A percentile compares a stretch with the other conserved stretches of the same genome.
These are phyloP conservation scores for Drosophila mercatorum DNA, from an alignment of 2,888 invertebrate species.

Conservation along the genomic window DNA sequence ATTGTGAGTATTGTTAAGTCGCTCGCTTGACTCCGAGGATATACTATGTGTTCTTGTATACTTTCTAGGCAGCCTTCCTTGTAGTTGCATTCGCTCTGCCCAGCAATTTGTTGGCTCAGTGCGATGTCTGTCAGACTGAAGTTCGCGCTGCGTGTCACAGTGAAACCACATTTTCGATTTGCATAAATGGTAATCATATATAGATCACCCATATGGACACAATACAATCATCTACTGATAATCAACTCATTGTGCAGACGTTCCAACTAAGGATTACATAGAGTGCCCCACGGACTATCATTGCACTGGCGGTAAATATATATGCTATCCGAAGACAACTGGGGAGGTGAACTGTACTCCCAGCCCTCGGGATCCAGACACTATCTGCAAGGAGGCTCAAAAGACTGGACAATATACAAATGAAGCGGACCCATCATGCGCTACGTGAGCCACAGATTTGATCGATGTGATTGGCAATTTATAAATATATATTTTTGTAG, in stretches of 20 bases:
- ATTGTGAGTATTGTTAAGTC: slow-evolving; percentile 10
- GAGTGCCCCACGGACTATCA: slow-evolving; percentile 34
- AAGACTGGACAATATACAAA: neutral
- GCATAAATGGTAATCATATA: slow-evolving; percentile 33
- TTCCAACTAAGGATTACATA: slow-evolving; percentile 31
- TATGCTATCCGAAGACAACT: slow-evolving; percentile 33
- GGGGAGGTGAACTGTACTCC: slow-evolving; percentile 11
- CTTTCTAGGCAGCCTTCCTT: slow-evolving; percentile 7
- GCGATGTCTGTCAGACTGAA: slow-evolving; percentile 34
- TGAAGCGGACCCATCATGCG: slow-evolving; percentile 26
- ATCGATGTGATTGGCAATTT: neutral
- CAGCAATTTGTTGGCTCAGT: slow-evolving; percentile 17
- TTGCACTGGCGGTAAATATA: slow-evolving; percentile 38
- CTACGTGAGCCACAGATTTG: slow-evolving; percentile 18
- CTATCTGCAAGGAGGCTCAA: slow-evolving; percentile 19
- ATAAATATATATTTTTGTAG: slow-evolving; percentile 5
- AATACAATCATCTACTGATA: neutral
- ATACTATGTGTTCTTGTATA: neutral
- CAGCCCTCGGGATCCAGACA: slow-evolving; percentile 13
- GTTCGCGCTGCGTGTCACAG: slow-evolving; percentile 41
- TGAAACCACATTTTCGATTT: slow-evolving; percentile 47
- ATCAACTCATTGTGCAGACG: slow-evolving; percentile 15
- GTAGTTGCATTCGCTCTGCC: slow-evolving; percentile 16
- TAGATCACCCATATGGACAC: neutral
- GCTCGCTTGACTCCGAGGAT: neutral